Base-by-base conservation (phyloP, 2,888 invertebrate genomes). In the Yponomeuta sedellus region DNA sequence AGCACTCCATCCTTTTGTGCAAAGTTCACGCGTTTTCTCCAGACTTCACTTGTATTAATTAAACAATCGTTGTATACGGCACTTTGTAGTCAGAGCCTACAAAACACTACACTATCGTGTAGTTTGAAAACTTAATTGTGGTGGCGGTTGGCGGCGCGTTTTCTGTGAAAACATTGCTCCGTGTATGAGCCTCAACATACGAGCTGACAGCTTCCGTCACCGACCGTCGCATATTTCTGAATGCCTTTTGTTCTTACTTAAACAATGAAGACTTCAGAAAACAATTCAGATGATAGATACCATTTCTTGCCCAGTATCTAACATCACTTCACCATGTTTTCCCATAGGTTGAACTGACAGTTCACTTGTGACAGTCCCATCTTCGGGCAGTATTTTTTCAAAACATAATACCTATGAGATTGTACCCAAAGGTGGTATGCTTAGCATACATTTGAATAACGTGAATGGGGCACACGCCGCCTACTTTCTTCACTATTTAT, bases 221-320 rank as follows among this genome's bases (percentile, higher is more conserved):
- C 72, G 73, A 69, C 77, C 77, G 75, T 77, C 78, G 79, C 82
- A 82, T 83, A 84, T 82, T 83, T 81, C 86, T 90, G 88, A 89
- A 88, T 82, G 78, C 78, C 83, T 78, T 85, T 90, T 91, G 90
- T 91, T 89, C 91, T 88, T 88, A 82, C 76, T 79, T 79, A 73
- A 79, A 87, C 86, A 87, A 83, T 85, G 71, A 71, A 66, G 76
- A 75, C 75, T 73, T 74, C 79, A 77, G 79, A 78, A 72, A 72
- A 70, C 69, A 71, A 52, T 12, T 77, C 74, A 74, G 73, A 75
- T 75, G 72, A 74, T 52, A 75, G 39, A 62, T 62, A 39, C 12
- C 39, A 39, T 62, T 34, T 12, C 34, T 19, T n/a, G 58, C 58
- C n/a, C 4, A 19, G 58, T 58, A 22, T 20, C n/a, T 58, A 34